phyloP scores from a whole-genome alignment of 2,113 vertebrate genomes.

The Sinocyclocheilus anshuiensis region DNA sequence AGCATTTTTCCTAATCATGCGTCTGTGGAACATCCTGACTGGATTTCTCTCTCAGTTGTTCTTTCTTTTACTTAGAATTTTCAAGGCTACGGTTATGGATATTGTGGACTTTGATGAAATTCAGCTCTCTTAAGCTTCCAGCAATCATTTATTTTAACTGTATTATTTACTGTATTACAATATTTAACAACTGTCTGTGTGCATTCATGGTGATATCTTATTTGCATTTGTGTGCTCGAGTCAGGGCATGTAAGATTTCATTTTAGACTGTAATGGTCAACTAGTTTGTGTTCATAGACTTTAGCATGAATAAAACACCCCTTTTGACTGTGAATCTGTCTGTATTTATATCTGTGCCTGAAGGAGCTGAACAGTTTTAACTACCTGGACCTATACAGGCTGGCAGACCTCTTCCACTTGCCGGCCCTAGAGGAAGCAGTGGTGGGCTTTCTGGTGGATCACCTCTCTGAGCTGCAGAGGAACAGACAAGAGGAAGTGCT shows the following conservation, averaged over 20 bases:
- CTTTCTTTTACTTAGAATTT: background rate
- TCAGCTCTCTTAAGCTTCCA: background rate
- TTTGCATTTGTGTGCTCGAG: background rate
- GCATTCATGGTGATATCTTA: background rate
- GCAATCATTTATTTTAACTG: background rate
- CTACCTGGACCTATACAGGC: conserved; percentile 96
- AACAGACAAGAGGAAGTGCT: conserved; percentile 88
- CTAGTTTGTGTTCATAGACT: background rate
- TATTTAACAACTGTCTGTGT: background rate
- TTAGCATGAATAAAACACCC: conserved; percentile 1
- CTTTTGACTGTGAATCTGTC: background rate
- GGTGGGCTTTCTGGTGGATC: conserved; percentile 93
- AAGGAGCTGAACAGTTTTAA: conserved; percentile 96
- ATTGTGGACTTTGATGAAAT: background rate
- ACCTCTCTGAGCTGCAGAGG: conserved; percentile 91
- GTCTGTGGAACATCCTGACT: background rate
- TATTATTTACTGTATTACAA: background rate
- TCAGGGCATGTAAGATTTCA: background rate
- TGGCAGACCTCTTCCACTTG: conserved; percentile 97
- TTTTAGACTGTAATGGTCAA: background rate
- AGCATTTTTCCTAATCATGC: background rate
- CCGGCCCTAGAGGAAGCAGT: conserved; percentile 92
- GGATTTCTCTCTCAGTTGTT: background rate
- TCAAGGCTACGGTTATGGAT: background rate
- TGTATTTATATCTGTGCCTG: conserved; percentile 32